Conservation (phyloP, 2,797 vertebrate genomes). For the Sebastes baramenuke region DNA sequence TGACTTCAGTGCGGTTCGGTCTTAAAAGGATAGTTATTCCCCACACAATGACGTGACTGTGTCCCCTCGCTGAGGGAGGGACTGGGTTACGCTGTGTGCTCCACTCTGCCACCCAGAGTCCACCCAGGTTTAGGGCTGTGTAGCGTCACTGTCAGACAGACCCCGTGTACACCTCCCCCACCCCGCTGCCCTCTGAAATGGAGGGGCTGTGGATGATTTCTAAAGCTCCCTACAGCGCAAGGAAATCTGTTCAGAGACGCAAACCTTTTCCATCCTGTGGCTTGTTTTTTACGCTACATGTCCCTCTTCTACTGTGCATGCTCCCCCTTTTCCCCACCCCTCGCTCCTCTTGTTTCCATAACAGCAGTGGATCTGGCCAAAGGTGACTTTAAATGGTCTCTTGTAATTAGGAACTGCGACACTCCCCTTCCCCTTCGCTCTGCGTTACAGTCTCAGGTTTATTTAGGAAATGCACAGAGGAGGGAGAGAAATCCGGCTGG, state of each 20-base stretch:
- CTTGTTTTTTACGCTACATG: neutral
- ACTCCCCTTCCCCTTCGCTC: constrained; percentile 71
- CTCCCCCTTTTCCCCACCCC: constrained; percentile 16
- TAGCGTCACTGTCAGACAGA: constrained; percentile 75
- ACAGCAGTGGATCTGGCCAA: constrained; percentile 51
- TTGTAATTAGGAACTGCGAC: constrained; percentile 74
- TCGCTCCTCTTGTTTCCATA: constrained; percentile 48
- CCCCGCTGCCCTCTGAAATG: constrained; percentile 60
- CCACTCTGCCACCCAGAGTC: constrained; percentile 79
- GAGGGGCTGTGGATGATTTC: constrained; percentile 55
- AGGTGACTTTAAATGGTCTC: constrained; percentile 73
- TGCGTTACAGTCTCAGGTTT: constrained; percentile 73
- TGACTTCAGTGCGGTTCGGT: constrained; percentile 54
- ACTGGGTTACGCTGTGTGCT: constrained; percentile 63
- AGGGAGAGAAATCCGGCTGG: constrained; percentile 76
- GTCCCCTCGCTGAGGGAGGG: constrained; percentile 59
- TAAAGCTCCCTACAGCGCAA: constrained; percentile 39
- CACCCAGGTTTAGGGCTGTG: constrained; percentile 63
- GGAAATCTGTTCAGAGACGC: constrained; percentile 33
- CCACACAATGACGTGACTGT: constrained; percentile 80
- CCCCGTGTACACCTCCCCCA: constrained; percentile 69
- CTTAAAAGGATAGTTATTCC: constrained; percentile 70
- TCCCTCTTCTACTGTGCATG: constrained; percentile 5
- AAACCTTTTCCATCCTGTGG: constrained; percentile 20
- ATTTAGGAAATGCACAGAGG: constrained; percentile 82